Evolutionary conservation across 2,888 invertebrate species (phyloP), one percentile per base, ranked within the genome.

Genomic region (Leptopilina myrica): DNA sequence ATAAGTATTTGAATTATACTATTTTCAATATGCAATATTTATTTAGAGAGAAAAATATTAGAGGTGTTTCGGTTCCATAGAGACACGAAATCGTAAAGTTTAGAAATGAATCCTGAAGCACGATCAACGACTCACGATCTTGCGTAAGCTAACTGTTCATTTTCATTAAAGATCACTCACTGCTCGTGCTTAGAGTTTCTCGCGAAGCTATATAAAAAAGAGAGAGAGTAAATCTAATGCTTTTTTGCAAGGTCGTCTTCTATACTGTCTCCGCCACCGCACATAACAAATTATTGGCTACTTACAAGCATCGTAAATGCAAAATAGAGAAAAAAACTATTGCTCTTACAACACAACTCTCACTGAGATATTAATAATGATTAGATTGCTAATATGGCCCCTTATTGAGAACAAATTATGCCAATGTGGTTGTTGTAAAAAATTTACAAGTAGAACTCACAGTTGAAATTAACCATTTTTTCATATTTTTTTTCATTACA

Each of bases 111-210:
- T 20, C 59, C 59, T 62, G 15, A 15, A 62, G 62, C 62, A 62
- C 62, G 62, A 62, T 62, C 62, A 62, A 20, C 62, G 20, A 62
- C 62, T 62, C 62, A 62, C 62, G 62, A 62, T 62, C 62, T 62
- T 62, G 62, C 62, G 62, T 62, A 62, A 62, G 62, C 15, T 20
- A 62, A 59, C 59, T 59, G 59, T 62, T 62, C 62, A 62, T 62
- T 62, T 62, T 62, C 62, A 62, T 62, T 62, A 62, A 62, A 62
- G 62, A 62, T 62, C 62, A 62, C 59, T 59, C 59, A 59, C 15
- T 59, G 15, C 59, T 59, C n/a, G 15, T n/a, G 59, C 56, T n/a
- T 12, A 56, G 56, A 49, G 11, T 49, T 11, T 59, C 15, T 20
- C 20, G 15, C 62, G n/a, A 59, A 62, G 62, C 9, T 0, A 49